These are phyloP conservation scores for Apostichopus californicus DNA, from an alignment of 35 echinoderm and acorn worm genomes.

Conservation along the genomic window DNA sequence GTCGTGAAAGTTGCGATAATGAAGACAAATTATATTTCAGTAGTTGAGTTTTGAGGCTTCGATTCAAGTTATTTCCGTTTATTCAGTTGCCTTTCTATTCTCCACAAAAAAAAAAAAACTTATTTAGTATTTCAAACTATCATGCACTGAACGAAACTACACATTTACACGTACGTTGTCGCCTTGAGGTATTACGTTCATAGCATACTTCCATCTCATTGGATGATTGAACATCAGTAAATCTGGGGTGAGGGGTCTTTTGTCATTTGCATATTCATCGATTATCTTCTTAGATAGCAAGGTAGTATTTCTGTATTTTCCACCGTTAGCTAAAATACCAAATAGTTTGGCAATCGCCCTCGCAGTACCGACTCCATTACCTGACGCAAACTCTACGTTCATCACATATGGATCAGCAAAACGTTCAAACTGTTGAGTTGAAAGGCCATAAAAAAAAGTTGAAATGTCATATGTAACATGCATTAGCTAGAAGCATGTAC, in stretches of 20 bases:
- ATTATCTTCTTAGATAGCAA: conserved; percentile 17
- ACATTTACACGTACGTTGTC: background rate
- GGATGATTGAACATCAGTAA: background rate
- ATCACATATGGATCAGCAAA: conserved; percentile 14
- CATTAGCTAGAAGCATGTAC: no score
- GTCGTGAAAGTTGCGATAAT: no score
- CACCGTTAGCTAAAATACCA: conserved; percentile 71
- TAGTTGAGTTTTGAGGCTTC: no score
- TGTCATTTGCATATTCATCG: background rate
- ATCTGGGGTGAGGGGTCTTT: background rate
- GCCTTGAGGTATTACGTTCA: background rate
- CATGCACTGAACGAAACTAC: no score
- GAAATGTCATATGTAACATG: no score
- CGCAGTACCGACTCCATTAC: conserved; percentile 70
- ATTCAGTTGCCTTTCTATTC: no score
- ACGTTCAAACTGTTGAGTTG: background rate
- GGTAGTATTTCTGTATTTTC: background rate
- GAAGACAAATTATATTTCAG: no score
- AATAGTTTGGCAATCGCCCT: conserved; percentile 75
- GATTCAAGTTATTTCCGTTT: no score
- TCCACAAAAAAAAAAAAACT: no score
- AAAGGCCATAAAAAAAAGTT: background rate
- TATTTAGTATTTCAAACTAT: no score
- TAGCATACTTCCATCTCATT: background rate
- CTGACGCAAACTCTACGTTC: conserved; percentile 66